Base-by-base conservation (phyloP, 2,888 invertebrate genomes). In the Camponotus fellah region DNA sequence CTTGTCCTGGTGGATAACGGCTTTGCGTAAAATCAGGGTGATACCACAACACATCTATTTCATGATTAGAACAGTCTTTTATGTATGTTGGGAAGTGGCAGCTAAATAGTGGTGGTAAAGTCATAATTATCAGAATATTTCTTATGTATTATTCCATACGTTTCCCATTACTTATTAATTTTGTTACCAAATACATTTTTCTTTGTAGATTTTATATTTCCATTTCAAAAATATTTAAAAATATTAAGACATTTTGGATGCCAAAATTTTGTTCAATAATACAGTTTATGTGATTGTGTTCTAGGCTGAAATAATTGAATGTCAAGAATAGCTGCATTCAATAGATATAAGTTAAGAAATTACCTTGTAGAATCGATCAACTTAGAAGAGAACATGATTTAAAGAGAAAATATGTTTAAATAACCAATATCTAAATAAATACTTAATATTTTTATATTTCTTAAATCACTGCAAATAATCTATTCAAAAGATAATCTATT, bases 1-100 rank as follows among this genome's bases (percentile, higher is more conserved):
- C 91, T 91, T 94, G 94, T 75, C 94, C 95, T 21, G 94, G 94
- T 26, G 95, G 96, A 92, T 96, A 96, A 74, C 95, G 95, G 65
- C 96, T 96, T 93, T 96, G 96, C 1, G 96, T 96, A 91, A 96
- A 96, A 89, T 95, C 95, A 46, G 95, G 92, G 75, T 96, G 95
- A 89, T 96, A 96, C 96, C 96, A 96, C 92, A 95, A 95, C 82
- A 95, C 93, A 83, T 93, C 92, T 6, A 95, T 91, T 53, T 93
- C 90, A 84, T 90, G 85, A 40, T 89, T 84, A 21, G 72, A 86
- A 65, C 60, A 71, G 66, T 89, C 87, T 75, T 91, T 93, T n/a
- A 87, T 74, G 56, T 89, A 93, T 9, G 91, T 89, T 46, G 93
- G 93, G 84, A 93, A 94, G 77, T 90, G 83, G 26, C 84, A 80